phyloP scores from a whole-genome alignment of 2,797 vertebrate species.

The Acanthopagrus latus region DNA sequence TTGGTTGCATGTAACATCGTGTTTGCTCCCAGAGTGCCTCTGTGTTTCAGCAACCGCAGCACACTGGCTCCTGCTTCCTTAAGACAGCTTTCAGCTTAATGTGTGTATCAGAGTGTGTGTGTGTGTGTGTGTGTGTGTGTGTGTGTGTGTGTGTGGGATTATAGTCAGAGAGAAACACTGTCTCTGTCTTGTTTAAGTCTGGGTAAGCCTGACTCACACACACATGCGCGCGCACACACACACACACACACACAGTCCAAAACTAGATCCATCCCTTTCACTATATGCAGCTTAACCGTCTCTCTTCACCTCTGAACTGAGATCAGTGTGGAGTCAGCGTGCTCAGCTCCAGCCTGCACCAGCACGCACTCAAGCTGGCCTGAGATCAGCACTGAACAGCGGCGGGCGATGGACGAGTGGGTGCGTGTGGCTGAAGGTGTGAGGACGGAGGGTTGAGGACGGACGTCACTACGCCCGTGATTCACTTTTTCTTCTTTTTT shows the following conservation, averaged over 20 bases:
- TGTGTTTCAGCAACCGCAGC: constrained; percentile 39
- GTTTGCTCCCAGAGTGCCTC: constrained; percentile 36
- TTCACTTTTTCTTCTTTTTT: constrained; percentile 50
- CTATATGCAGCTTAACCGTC: constrained; percentile 29
- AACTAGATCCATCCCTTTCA: constrained; percentile 47
- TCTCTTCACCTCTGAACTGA: constrained; percentile 62
- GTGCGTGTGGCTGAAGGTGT: constrained; percentile 46
- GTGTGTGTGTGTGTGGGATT: constrained; percentile 53
- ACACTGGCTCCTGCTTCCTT: constrained; percentile 29
- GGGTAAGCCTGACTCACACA: constrained; percentile 42
- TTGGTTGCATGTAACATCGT: constrained; percentile 14
- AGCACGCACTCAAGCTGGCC: constrained; percentile 32
- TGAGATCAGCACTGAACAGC: constrained; percentile 47
- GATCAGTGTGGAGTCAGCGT: constrained; percentile 48
- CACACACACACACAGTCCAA: constrained; percentile 27
- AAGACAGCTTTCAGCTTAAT: constrained; percentile 50
- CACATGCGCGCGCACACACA: constrained; percentile 21
- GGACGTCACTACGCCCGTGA: constrained; percentile 55
- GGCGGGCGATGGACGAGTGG: background rate
- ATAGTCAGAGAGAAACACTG: constrained; percentile 48
- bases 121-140: background rate
- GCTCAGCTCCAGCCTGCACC: constrained; percentile 9
- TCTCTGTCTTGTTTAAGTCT: constrained; percentile 47
- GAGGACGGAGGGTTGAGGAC: constrained; percentile 32
- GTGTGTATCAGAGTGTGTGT: constrained; percentile 26